Conservation (phyloP, 2,797 vertebrate genomes). For the Calcarius lapponicus region DNA sequence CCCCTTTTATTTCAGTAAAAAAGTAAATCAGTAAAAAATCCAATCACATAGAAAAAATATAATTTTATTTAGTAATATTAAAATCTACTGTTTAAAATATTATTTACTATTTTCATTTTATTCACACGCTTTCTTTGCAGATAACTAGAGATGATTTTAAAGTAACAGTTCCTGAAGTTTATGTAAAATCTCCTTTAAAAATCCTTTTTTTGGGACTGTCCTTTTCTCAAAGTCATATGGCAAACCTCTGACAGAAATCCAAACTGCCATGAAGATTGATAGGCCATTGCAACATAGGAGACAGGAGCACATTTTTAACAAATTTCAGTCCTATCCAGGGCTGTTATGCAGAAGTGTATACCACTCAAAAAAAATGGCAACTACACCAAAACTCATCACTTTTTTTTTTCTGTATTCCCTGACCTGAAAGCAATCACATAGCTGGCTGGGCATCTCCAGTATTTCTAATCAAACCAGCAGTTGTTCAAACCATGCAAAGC, state of each 20-base stretch:
- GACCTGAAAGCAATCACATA: not conserved
- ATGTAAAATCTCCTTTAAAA: not conserved
- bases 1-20: not conserved
- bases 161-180: not conserved
- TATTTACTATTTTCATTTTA: not conserved
- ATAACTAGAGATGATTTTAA: not conserved
- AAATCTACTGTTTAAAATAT: not conserved
- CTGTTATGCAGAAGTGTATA: not conserved
- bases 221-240: conserved; percentile 24
- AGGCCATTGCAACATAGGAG: not conserved
- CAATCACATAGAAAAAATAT: accelerated
- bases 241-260: not conserved
- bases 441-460: not conserved
- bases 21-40: not conserved
- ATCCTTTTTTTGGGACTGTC: not conserved
- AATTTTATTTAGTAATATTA: not conserved
- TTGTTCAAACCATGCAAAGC: not conserved
- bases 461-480: not conserved
- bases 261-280: not conserved
- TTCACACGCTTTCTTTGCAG: not conserved
- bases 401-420: not conserved
- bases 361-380: not conserved
- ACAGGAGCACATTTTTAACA: conserved; percentile 23
- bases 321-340: not conserved
- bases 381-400: not conserved